Base-by-base conservation (phyloP, 2,113 vertebrate species). In the Centropus bengalensis region DNA sequence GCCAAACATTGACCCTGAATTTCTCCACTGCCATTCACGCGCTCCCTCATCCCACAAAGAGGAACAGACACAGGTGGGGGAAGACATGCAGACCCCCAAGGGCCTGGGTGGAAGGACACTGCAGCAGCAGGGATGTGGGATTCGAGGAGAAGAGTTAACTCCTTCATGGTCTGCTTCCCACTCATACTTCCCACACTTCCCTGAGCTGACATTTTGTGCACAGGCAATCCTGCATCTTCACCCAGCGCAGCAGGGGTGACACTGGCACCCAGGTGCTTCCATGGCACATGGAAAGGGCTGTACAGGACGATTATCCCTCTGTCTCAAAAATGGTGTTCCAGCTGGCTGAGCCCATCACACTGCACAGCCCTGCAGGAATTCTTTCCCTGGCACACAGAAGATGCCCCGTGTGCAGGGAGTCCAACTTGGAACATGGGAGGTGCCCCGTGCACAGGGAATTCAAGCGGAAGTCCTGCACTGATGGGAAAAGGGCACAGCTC, bases 201-300 rank as follows among this genome's bases (percentile, higher is more conserved):
- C 79, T 74, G 51, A 32, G 59, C 67, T 78, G 68, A 27, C 44
- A 24, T 84, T 83, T 84, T 81, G 69, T 60, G 26, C 10, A 22
- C 32, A 55, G 74, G 18, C 30, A 78, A 75, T 26, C 8, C 27
- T 73, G 24, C 32, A n/a, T 38, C 62, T 42, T 82, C 63, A 45
- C 24, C n/a, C 36, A 54, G 36, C 8, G 4, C 44, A 54, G 89
- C 0, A 0, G 2, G 7, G 55, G 40, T 2, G 3, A 49, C 52
- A 67, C 23, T 0, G 0, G 38, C 60, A 68, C 45, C 3, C 12
- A 58, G 26, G 8, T 58, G 3, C 42, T 67, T 76, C 79, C 52
- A 18, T 0, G 0, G 52, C 26, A 24, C 0, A 6, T 0, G 1
- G 70, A 77, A 84, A 60, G n/a, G 36, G 30, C 32, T n/a, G 27